phyloP scores from a whole-genome alignment of 2,888 invertebrate genomes.

The Dioctria rufipes region DNA sequence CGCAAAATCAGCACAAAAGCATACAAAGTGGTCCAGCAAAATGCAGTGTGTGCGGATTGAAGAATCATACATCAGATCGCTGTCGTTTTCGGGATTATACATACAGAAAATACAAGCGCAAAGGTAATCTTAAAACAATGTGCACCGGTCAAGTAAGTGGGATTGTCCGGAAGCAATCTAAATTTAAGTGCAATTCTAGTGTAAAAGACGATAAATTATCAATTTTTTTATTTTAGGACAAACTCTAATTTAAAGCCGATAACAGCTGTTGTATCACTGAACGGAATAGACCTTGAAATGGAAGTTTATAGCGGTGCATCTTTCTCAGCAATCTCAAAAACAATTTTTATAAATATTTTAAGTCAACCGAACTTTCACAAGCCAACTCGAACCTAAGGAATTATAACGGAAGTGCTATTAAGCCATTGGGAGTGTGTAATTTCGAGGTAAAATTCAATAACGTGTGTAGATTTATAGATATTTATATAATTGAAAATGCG shows the following conservation, averaged over 20 bases:
- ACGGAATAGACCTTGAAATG: slow-evolving; percentile 55
- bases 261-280: slow-evolving; percentile 14
- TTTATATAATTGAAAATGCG: slow-evolving; percentile 55
- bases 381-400: slow-evolving; percentile 46
- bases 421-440: slow-evolving; percentile 54
- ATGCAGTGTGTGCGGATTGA: slow-evolving; percentile 55
- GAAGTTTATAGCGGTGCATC: slow-evolving; percentile 58
- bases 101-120: no score
- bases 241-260: background rate
- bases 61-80: slow-evolving; percentile 45
- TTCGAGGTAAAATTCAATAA: slow-evolving; percentile 48
- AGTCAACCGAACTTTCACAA: background rate
- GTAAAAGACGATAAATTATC: background rate
- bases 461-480: slow-evolving; percentile 37
- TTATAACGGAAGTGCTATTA: slow-evolving; percentile 56
- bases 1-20: no score
- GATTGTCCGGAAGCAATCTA: background rate
- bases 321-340: slow-evolving; percentile 55
- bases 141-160: slow-evolving; percentile 3
- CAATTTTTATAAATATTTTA: slow-evolving; percentile 49
- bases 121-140: slow-evolving; percentile 59
- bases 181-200: background rate
- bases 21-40: slow-evolving; percentile 22
- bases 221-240: slow-evolving; percentile 14
- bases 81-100: slow-evolving; percentile 56